phyloP scores from a whole-genome alignment of 2,113 vertebrate genomes.

The Calonectris borealis region DNA sequence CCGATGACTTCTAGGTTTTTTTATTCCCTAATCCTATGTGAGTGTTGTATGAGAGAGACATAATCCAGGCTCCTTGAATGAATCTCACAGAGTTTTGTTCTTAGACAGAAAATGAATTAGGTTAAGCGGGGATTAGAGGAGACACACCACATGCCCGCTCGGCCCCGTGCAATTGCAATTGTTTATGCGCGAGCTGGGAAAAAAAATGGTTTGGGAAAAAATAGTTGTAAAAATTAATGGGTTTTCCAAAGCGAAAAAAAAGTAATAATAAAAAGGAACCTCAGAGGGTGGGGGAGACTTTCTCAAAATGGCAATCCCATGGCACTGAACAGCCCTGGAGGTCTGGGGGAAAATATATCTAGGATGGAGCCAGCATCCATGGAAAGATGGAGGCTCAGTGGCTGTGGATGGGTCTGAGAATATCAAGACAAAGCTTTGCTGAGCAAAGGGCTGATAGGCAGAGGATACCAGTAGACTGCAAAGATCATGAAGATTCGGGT shows the following conservation, averaged over 20 bases:
- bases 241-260: not conserved
- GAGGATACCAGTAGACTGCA: not conserved
- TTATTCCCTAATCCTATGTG: not conserved
- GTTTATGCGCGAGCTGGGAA: not conserved
- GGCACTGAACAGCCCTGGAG: not conserved
- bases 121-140: constrained; percentile 40
- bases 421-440: not conserved
- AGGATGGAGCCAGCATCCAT: not conserved
- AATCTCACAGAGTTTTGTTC: constrained; percentile 31
- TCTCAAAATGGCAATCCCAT: not conserved
- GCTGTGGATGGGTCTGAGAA: not conserved
- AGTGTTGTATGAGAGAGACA: not conserved
- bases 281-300: not conserved
- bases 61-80: constrained; percentile 38
- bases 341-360: not conserved
- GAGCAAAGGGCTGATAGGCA: not conserved
- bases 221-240: not conserved
- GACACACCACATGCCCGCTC: constrained; percentile 4
- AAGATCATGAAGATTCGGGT: not conserved
- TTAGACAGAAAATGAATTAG: constrained; percentile 56
- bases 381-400: not conserved
- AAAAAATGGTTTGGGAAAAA: not conserved
- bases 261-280: not conserved
- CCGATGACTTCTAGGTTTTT: not conserved
- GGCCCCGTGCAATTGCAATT: not conserved